Base-by-base conservation (phyloP, 2,797 vertebrate species). In the Cirrhinus molitorella region DNA sequence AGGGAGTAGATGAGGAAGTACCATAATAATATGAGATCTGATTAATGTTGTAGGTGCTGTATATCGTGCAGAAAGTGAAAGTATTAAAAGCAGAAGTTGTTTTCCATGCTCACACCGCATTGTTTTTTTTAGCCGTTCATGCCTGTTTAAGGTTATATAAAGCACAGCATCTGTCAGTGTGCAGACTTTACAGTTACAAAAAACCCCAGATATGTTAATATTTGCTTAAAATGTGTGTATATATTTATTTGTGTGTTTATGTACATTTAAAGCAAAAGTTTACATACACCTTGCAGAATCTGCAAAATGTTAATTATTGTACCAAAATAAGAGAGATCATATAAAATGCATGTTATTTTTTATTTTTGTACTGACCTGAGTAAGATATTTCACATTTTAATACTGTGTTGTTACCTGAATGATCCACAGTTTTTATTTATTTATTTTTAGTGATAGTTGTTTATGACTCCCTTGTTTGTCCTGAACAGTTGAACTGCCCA, bases 101-200 rank as follows among this genome's bases (percentile, higher is more conserved):
- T 72, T 72, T 21, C 21, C 21, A 25, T 9, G 1, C 11, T 28
- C 21, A 14, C 5, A 7, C n/a, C 40, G 37, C 11, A 17, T 28
- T 65, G 57, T 6, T 5, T 7, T 37, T 74, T 82, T 2, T 63
- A 47, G 72, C 13, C 7, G 25, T 49, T 63, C 49, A 23, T 28
- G 23, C 1, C 79, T 49, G 40, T 59, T 71, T 71, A 57, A 70
- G 23, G 51, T 57, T 45, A 10, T 28, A 31, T n/a, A 61, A 63
- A 81, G 55, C 43, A 63, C 68, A 49, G 10, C 40, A 72, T 59
- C 67, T 81, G 79, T 72, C 21, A 12, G 21, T 34, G 9, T 47
- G 25, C 53, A 80, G 51, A 71, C 8, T 19, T 40, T 4, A 51
- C 65, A 14, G 34, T 45, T 70, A 53, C 34, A 28, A 45, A 70